phyloP scores from a whole-genome alignment of 2,888 invertebrate species.

The Sinotaia quadrata region DNA sequence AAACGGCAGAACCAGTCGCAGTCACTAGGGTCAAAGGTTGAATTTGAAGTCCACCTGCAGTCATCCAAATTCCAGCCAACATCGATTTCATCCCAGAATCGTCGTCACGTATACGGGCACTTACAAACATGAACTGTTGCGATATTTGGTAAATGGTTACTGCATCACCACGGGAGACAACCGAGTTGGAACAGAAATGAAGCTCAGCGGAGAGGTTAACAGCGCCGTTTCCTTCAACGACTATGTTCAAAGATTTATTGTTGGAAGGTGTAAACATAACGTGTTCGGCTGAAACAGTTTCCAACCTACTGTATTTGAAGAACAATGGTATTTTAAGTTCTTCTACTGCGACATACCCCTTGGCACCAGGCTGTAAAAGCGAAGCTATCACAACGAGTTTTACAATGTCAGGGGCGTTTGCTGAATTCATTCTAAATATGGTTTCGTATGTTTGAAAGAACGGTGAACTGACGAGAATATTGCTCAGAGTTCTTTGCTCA shows the following conservation, averaged over 20 bases:
- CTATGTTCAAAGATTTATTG: too few species aligned
- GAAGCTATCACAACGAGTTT: slow-evolving; percentile 11
- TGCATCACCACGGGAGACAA: neutral
- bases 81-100: slow-evolving; percentile 33
- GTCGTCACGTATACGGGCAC: slow-evolving; percentile 23
- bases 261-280: too few species aligned
- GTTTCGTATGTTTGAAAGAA: neutral
- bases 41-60: slow-evolving; percentile 38
- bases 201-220: neutral
- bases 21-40: slow-evolving; percentile 27
- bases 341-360: too few species aligned
- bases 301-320: too few species aligned
- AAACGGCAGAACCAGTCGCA: slow-evolving; percentile 21
- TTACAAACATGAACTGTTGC: slow-evolving; percentile 20
- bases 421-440: neutral
- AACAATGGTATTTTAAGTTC: too few species aligned
- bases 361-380: neutral
- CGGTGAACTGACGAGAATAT: neutral
- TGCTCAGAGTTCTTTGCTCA: neutral
- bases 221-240: neutral
- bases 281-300: too few species aligned
- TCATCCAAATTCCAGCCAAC: slow-evolving; percentile 39
- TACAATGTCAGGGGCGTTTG: neutral
- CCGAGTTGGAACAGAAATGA: neutral
- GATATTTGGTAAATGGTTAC: slow-evolving; percentile 34